Evolutionary conservation across 1,140 invertebrate species (phyloP).

Genomic region (Macrotrachela quadricornifera): DNA sequence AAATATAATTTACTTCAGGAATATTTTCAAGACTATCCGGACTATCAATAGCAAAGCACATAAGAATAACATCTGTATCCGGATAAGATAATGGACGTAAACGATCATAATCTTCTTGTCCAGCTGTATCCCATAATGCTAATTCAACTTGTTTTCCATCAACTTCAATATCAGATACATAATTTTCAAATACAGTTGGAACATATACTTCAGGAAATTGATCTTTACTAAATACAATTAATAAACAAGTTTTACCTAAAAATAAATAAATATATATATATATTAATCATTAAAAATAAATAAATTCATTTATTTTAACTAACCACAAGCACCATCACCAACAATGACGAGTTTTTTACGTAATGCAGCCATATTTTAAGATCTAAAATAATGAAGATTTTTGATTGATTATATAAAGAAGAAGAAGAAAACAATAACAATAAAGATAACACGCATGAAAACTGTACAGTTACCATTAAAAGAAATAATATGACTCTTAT

Average conservation of each 20-base stretch:
- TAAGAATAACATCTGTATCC: conserved; percentile 80
- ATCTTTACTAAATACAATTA: conserved; percentile 31
- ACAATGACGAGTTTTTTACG: conserved; percentile 25
- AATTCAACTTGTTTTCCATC: conserved; percentile 77
- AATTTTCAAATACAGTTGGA: conserved; percentile 56
- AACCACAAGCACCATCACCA: conserved; percentile 28
- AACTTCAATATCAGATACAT: conserved; percentile 79
- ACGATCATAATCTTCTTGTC: conserved; percentile 93
- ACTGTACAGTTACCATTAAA: too few species aligned
- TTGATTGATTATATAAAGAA: too few species aligned
- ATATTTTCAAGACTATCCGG: conserved; percentile 90
- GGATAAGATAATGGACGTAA: conserved; percentile 83
- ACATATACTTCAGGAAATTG: conserved; percentile 29
- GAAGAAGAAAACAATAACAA: too few species aligned
- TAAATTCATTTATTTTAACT: neutral
- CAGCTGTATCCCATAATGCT: conserved; percentile 93
- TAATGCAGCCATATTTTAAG: conserved; percentile 6
- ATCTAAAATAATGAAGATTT: neutral
- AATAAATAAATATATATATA: neutral
- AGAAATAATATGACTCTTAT: too few species aligned
- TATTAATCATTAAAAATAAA: neutral
- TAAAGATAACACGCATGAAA: too few species aligned
- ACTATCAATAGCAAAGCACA: conserved; percentile 92
- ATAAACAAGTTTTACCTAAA: conserved; percentile 28
- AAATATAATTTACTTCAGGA: neutral